Conservation (phyloP, 2,888 invertebrate genomes). For the Brachyptera risi region DNA sequence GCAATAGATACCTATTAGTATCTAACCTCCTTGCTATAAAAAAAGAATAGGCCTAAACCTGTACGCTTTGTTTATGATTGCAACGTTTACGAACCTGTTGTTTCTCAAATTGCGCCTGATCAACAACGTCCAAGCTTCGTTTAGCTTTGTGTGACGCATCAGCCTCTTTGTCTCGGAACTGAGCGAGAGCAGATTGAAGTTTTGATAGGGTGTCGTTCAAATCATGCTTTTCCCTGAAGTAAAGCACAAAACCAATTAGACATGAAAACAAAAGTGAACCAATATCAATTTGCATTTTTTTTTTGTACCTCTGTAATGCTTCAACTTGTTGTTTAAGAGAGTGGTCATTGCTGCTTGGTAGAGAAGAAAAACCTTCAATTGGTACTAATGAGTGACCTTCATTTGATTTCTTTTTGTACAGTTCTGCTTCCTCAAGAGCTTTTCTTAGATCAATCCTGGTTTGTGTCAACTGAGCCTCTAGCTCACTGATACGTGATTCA, state of each 20-base stretch:
- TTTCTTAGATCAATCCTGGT: conserved; percentile 71
- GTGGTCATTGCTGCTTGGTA: neutral
- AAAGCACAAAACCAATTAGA: too few relatives aligned
- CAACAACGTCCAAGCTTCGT: conserved; percentile 64
- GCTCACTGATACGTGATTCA: conserved; percentile 77
- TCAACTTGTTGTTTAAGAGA: conserved; percentile 57
- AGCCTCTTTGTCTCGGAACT: conserved; percentile 58
- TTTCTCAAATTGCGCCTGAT: conserved; percentile 73
- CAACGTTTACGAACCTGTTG: too few relatives aligned
- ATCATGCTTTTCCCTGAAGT: conserved; percentile 61
- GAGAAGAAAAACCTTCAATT: conserved; percentile 1
- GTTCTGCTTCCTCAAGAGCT: conserved; percentile 61
- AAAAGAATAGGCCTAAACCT: too few relatives aligned
- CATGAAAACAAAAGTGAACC: too few relatives aligned
- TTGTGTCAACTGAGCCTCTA: conserved; percentile 79
- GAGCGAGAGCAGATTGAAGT: conserved; percentile 60
- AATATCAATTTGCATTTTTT: too few relatives aligned
- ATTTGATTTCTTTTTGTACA: conserved; percentile 43
- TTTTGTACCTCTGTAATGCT: conserved; percentile 59
- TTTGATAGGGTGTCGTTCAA: conserved; percentile 66
- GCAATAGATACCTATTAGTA: too few relatives aligned
- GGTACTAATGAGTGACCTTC: conserved; percentile 20
- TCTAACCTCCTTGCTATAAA: too few relatives aligned
- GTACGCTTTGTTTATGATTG: too few relatives aligned
- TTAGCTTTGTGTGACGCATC: conserved; percentile 62